Conservation (phyloP, 2,797 vertebrate genomes). For the Epinephelus awoara region DNA sequence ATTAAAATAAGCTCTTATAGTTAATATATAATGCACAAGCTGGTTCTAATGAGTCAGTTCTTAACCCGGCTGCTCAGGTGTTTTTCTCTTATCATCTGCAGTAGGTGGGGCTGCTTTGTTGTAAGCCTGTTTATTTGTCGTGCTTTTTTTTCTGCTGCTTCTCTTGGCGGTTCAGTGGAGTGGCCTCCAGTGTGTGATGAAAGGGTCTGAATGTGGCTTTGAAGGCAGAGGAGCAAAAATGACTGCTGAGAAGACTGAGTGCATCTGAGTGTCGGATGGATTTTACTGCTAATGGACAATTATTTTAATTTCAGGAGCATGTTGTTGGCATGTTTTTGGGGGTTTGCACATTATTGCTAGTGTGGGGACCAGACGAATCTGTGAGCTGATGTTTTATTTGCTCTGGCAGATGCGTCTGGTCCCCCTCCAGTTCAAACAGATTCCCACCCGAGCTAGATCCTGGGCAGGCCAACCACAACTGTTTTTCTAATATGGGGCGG, state of each 20-base stretch:
- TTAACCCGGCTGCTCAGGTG: background rate
- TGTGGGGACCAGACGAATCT: no score
- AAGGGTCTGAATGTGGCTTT: conserved; percentile 57
- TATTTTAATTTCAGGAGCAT: conserved; percentile 35
- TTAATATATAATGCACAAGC: background rate
- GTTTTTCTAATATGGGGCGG: no score
- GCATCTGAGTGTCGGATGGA: conserved; percentile 26
- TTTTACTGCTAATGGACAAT: conserved; percentile 35
- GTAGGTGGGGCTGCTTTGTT: background rate
- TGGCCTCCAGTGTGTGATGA: conserved; percentile 53
- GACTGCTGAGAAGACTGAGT: conserved; percentile 34
- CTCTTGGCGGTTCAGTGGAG: conserved; percentile 41
- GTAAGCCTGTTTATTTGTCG: conserved; percentile 13
- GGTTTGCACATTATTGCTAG: background rate
- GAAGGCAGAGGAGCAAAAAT: conserved; percentile 52
- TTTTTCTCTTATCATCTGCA: conserved; percentile 9
- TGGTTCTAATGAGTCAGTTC: conserved; percentile 1
- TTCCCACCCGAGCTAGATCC: no score
- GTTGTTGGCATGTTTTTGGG: background rate
- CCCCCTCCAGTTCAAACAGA: no score
- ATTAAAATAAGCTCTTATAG: background rate
- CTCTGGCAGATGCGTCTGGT: no score
- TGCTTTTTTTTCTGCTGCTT: conserved; percentile 22
- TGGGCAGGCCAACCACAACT: no score
- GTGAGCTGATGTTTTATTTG: no score